Evolutionary conservation across 2,888 invertebrate genomes (phyloP), one percentile per base, ranked within the genome.

Genomic region (Spodoptera exigua): DNA sequence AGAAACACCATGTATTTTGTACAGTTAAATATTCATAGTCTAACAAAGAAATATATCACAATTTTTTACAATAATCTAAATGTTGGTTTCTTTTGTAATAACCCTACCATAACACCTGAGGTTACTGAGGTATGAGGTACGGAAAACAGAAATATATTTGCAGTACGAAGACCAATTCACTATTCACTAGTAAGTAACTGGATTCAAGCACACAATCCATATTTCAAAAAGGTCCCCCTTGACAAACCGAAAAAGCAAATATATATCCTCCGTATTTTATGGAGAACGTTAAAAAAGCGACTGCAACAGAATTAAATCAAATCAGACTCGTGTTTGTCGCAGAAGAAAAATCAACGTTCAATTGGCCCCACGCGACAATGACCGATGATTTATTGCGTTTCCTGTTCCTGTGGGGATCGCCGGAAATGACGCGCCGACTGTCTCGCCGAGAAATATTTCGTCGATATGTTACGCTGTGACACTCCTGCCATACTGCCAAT

Each of bases 1-100:
- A 92, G 89, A 91, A 89, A 89, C 88, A 87, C 84, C 89, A 79
- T 91, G 93, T 93, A 93, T 93, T 93, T 93, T 94, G 94, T 93
- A 94, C 93, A 94, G 94, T 93, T 94, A 93, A 92, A 92, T 92
- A 93, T 94, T 93, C 89, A 93, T 93, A 93, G 93, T 93, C 89
- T 94, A 94, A 94, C 92, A 93, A 93, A 92, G 87, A 93, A 77
- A 91, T 94, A 94, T 94, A 94, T 94, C 93, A 94, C 92, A 92
- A 88, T 93, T 93, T 76, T 93, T 93, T 92, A 92, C 84, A 89
- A 89, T 90, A 91, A 90, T 88, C 81, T 73, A 83, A 74, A 72
- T 60, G 58, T 36, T 83, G 49, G 87, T 89, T 89, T 92, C 61
- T 81, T 86, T 78, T 49, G 45, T 10, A 1, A 37, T 27, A 5